A percentile compares a stretch with the other conserved stretches of the same genome.
Conservation (phyloP, 2,113 vertebrate genomes). For the Synodontis membranacea region DNA sequence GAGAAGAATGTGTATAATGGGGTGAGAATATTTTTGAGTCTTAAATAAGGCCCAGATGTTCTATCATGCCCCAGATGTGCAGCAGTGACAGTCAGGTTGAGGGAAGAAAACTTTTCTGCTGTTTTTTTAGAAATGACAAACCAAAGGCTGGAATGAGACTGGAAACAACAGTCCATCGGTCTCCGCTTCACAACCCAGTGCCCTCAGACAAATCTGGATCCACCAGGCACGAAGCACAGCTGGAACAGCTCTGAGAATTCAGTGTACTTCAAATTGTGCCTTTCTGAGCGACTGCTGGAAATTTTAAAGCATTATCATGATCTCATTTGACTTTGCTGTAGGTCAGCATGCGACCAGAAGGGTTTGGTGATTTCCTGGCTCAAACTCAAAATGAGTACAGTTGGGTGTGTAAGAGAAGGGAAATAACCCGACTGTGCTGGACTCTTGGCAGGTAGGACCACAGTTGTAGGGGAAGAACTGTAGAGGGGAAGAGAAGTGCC, state of each 20-base stretch:
- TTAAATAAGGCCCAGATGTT: constrained; percentile 55
- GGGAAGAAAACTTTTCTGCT: not conserved
- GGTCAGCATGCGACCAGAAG: not conserved
- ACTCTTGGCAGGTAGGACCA: not conserved
- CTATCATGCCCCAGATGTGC: constrained; percentile 41
- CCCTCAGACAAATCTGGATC: constrained; percentile 47
- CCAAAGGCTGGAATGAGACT: not conserved
- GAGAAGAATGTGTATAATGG: constrained; percentile 21
- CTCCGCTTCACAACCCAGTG: constrained; percentile 44
- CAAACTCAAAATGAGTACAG: not conserved
- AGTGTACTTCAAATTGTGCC: constrained; percentile 4
- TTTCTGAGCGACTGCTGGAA: constrained; percentile 5
- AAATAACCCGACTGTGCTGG: not conserved
- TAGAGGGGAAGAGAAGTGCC: not conserved
- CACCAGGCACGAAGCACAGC: constrained; percentile 31
- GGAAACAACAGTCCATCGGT: constrained; percentile 13
- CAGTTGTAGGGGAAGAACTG: not conserved
- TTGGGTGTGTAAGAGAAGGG: not conserved
- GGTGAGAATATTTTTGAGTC: constrained; percentile 10
- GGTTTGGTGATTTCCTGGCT: constrained; percentile 7
- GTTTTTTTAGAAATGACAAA: not conserved
- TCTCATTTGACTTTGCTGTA: constrained; percentile 11
- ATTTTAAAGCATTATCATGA: constrained; percentile 21
- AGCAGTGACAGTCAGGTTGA: not conserved
- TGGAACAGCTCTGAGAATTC: constrained; percentile 4